Conservation (phyloP, 2,113 vertebrate genomes). For the Puffinus mauretanicus region DNA sequence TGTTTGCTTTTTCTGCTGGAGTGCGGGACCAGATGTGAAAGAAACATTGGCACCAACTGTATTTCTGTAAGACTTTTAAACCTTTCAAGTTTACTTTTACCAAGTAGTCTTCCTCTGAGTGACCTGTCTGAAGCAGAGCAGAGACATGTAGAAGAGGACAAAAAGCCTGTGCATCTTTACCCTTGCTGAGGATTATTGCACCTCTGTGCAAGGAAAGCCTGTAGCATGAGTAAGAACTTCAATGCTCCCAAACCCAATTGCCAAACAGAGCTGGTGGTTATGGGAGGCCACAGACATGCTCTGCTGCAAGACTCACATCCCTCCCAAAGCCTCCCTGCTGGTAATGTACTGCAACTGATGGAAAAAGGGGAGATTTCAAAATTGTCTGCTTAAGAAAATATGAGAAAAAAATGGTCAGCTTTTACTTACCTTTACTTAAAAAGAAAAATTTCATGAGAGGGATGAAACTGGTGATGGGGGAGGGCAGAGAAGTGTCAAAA, state of each 20-base stretch:
- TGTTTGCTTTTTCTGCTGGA: background rate
- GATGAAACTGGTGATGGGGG: background rate
- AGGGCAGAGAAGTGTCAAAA: background rate
- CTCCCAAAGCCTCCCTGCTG: background rate
- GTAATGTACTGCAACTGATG: background rate
- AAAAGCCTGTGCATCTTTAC: background rate
- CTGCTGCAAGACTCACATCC: background rate
- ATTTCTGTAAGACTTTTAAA: background rate
- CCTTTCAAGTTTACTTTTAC: background rate
- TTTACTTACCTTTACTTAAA: background rate
- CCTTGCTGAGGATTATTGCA: background rate
- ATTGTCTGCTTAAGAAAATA: background rate
- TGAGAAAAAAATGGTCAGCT: background rate
- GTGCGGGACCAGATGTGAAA: background rate
- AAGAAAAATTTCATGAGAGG: background rate
- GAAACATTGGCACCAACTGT: background rate
- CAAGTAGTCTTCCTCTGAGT: background rate
- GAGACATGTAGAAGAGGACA: background rate
- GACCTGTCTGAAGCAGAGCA: background rate
- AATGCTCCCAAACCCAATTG: rapidly evolving
- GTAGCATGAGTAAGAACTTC: background rate
- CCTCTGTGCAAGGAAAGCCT: background rate
- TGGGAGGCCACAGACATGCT: background rate
- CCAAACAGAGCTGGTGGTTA: background rate
- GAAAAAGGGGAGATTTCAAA: background rate